Evolutionary conservation across 2,888 invertebrate genomes (phyloP).

Genomic region (Drosophila sordidula): DNA sequence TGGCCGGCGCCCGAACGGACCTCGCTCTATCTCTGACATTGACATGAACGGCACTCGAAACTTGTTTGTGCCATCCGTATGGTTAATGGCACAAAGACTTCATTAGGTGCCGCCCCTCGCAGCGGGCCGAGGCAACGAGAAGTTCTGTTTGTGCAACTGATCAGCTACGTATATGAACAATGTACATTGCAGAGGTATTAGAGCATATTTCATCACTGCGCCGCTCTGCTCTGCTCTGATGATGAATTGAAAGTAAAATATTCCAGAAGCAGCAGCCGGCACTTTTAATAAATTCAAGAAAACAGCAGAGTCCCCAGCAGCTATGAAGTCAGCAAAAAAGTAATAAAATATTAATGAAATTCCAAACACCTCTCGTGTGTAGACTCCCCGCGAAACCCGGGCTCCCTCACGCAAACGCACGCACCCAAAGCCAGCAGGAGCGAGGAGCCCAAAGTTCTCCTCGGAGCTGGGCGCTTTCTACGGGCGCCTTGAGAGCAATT

Average conservation of each 20-base stretch:
- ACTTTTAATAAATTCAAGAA: constrained; percentile 74
- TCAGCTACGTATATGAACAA: constrained; percentile 16
- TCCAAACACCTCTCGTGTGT: constrained; percentile 76
- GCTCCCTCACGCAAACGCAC: constrained; percentile 15
- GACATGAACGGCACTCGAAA: constrained; percentile 33
- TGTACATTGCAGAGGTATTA: not conserved
- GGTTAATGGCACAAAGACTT: constrained; percentile 57
- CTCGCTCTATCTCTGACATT: constrained; percentile 3
- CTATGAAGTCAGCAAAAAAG: constrained; percentile 44
- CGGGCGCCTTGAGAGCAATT: constrained; percentile 74
- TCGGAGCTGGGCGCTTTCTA: constrained; percentile 18
- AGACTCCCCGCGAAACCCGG: not conserved
- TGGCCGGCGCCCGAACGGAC: constrained; percentile 32
- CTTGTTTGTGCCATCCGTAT: constrained; percentile 41
- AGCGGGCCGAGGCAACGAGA: not conserved
- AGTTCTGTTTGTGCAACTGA: constrained; percentile 45
- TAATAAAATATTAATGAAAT: constrained; percentile 84
- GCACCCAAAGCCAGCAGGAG: constrained; percentile 30
- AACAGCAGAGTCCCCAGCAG: constrained; percentile 25
- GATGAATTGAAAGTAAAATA: constrained; percentile 42
- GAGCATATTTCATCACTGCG: constrained; percentile 27
- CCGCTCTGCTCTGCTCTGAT: not conserved
- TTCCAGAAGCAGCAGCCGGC: constrained; percentile 29
- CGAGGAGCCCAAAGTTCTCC: constrained; percentile 8
- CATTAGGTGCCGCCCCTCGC: constrained; percentile 33